A percentile compares a stretch with the other conserved stretches of the same genome.
These are phyloP conservation scores for Holotrichia oblita DNA, from an alignment of 1,140 invertebrate genomes.

Conservation along the genomic window DNA sequence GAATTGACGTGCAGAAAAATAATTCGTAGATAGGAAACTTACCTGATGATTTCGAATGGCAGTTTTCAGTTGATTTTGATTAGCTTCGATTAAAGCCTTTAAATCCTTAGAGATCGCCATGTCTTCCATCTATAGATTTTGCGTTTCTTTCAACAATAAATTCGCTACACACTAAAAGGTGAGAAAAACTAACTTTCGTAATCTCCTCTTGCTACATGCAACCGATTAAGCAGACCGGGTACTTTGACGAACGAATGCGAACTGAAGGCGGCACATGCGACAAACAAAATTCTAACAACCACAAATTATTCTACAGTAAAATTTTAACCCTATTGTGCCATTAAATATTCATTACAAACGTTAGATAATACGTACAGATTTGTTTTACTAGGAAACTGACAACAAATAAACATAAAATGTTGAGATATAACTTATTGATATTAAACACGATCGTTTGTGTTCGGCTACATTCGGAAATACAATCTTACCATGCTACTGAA, in stretches of 20 bases:
- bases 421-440: slow-evolving; percentile 33
- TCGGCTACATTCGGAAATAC: slow-evolving; percentile 11
- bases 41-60: slow-evolving; percentile 76
- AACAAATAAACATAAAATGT: slow-evolving; percentile 34
- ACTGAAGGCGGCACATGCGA: slow-evolving; percentile 40
- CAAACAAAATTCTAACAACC: slow-evolving; percentile 17
- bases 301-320: background rate
- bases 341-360: background rate
- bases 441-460: slow-evolving; percentile 6
- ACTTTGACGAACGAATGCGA: slow-evolving; percentile 40
- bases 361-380: background rate
- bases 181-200: slow-evolving; percentile 37
- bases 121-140: slow-evolving; percentile 52
- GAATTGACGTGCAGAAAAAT: slow-evolving; percentile 48
- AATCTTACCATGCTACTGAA: slow-evolving; percentile 14
- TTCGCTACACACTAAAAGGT: slow-evolving; percentile 34
- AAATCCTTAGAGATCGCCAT: slow-evolving; percentile 74
- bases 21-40: slow-evolving; percentile 56
- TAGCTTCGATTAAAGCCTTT: slow-evolving; percentile 69
- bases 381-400: slow-evolving; percentile 15
- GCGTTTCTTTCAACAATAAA: background rate
- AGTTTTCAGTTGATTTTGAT: slow-evolving; percentile 72
- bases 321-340: background rate
- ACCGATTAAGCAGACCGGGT: slow-evolving; percentile 39
- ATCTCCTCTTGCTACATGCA: slow-evolving; percentile 29